A percentile compares a stretch with the other conserved stretches of the same genome.
phyloP scores from a whole-genome alignment of 1,140 invertebrate species.

The Spodoptera frugiperda region DNA sequence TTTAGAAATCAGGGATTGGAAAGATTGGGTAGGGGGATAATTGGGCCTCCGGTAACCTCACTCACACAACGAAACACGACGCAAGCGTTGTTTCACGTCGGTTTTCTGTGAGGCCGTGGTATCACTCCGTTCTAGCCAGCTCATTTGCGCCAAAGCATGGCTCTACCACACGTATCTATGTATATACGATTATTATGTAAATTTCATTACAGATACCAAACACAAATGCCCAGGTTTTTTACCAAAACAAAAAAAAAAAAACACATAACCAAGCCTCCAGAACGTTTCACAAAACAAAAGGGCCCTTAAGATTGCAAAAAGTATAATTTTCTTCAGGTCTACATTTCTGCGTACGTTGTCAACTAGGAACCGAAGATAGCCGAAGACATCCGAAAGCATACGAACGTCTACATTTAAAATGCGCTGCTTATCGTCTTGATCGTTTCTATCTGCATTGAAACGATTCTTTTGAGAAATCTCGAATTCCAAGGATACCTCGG shows the following conservation, averaged over 20 bases:
- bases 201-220: no score
- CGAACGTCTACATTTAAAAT: slow-evolving; percentile 44
- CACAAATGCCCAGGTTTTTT: background rate
- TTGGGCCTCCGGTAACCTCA: no score
- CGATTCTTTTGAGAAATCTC: slow-evolving; percentile 36
- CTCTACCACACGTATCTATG: no score
- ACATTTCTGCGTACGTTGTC: slow-evolving; percentile 16
- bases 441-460: slow-evolving; percentile 38
- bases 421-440: slow-evolving; percentile 32
- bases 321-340: background rate
- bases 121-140: no score
- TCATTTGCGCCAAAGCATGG: no score
- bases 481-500: slow-evolving; percentile 6
- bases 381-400: slow-evolving; percentile 34
- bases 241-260: slow-evolving; percentile 27
- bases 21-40: no score
- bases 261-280: slow-evolving; percentile 16
- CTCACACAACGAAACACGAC: no score
- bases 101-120: no score
- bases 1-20: no score
- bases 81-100: no score
- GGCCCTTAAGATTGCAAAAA: slow-evolving; percentile 18
- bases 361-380: slow-evolving; percentile 1
- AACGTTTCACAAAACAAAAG: slow-evolving; percentile 25
- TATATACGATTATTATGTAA: no score